These are phyloP conservation scores for Jordanella pulchra DNA, from an alignment of 2,797 vertebrate genomes.

Conservation along the genomic window DNA sequence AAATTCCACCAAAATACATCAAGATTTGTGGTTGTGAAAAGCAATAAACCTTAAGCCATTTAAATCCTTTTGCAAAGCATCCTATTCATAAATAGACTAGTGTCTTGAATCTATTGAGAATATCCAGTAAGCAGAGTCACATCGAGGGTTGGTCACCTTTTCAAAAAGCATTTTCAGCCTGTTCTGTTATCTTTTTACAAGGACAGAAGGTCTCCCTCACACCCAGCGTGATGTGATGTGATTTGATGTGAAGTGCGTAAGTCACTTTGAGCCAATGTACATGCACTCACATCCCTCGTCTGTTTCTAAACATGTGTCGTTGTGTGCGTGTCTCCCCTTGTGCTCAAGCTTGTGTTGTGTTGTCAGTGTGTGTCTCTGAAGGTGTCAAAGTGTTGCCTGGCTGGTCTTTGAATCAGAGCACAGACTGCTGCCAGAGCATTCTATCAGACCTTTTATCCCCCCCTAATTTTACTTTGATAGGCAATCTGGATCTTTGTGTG, in stretches of 20 bases:
- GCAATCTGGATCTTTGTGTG: conserved; percentile 64
- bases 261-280: conserved; percentile 52
- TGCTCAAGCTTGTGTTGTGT: neutral
- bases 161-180: conserved; percentile 57
- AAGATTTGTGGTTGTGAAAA: neutral
- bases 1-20: neutral
- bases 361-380: conserved; percentile 30
- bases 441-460: conserved; percentile 69
- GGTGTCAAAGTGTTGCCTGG: conserved; percentile 68
- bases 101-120: conserved; percentile 39
- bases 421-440: conserved; percentile 64
- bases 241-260: conserved; percentile 69
- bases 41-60: neutral
- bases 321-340: neutral
- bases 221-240: conserved; percentile 65
- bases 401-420: conserved; percentile 72
- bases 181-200: conserved; percentile 59
- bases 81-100: conserved; percentile 46
- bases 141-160: conserved; percentile 35
- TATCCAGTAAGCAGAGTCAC: conserved; percentile 28
- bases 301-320: neutral
- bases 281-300: conserved; percentile 6
- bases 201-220: conserved; percentile 74
- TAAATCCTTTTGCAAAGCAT: neutral
- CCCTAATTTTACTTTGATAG: conserved; percentile 72